Evolutionary conservation across 2,113 vertebrate genomes (phyloP), one percentile per base, ranked within the genome.

Genomic region (Caranx melampygus): DNA sequence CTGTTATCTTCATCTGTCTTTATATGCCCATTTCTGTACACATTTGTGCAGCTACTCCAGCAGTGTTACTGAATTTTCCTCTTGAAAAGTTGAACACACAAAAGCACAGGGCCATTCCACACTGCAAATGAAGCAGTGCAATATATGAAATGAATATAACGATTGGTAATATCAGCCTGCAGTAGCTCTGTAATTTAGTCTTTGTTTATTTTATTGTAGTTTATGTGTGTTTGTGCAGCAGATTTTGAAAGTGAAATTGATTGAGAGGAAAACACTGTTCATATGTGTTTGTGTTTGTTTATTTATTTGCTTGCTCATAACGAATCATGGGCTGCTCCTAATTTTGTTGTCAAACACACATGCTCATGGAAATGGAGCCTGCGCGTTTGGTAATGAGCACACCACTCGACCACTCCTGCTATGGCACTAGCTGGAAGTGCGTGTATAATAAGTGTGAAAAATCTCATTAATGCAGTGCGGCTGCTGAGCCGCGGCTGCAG

Each of bases 391-490:
- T 84, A 88, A 78, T 75, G 71, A 86, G 73, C 82, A 45, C 75
- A 83, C 72, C 75, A 58, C 73, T 87, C 70, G 59, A 67, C 83
- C 8, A 21, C 75, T 70, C 60, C 70, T 42, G 78, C 82, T 51
- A 79, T 49, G 81, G 63, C 45, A 83, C 86, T 84, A 62, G 84
- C 83, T 87, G 69, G 60, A 82, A 95, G 96, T 93, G 96, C 95
- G 92, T 93, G 95, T 97, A 95, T 98, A 97, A 97, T 97, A 98
- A 96, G 96, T 97, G 96, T 97, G 96, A 96, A 97, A 97, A 97
- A 97, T 97, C 97, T 97, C 96, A 98, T 98, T 97, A 98, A 98
- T 98, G 97, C 97, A 96, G 95, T 93, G 95, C 94, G 95, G 94
- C 95, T 97, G 95, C 95, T 96, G 96, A 96, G 96, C 96, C 94